Base-by-base conservation (phyloP, 2,113 vertebrate species). In the Labeo rohita region DNA sequence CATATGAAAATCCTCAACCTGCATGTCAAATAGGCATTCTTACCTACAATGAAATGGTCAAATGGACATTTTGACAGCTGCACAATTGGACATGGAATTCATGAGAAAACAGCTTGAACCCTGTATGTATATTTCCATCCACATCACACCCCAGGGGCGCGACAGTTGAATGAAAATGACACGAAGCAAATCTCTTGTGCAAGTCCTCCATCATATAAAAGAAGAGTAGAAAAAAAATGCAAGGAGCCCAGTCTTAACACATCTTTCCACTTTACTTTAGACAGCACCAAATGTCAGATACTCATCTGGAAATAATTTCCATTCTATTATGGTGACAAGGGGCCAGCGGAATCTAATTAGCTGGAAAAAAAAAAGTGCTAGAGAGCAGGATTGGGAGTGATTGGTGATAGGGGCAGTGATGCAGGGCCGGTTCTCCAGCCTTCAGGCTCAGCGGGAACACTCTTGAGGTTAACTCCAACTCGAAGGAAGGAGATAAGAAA, bases 251-350 rank as follows among this genome's bases (percentile, higher is more conserved):
- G 77, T 39, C 74, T 83, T 86, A 82, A 75, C 79, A 86, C 68
- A 84, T 87, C 82, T 12, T 66, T 85, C 85, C 87, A 91, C 91
- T 91, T 91, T 93, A 91, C 93, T 88, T 85, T 34, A 87, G 88
- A 89, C 85, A 84, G 93, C 80, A 85, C 89, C 88, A 92, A 93
- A 92, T 92, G 92, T 92, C 93, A 93, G 93, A 94, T 94, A 93
- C 88, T 93, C 93, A 94, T 94, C 92, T 94, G 90, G 88, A 93
- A 94, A 94, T 94, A 84, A 94, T 94, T 94, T 95, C 92, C 92
- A 93, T 93, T 93, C 93, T 90, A 89, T 88, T 90, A 86, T 84
- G 75, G 91, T 89, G 93, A 92, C 93, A 92, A 83, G 47, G 84
- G 83, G 85, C 90, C 92, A 87, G 83, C 83, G 89, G 87, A 94